Percentiles rank a stretch among this genome's conserved stretches.
Conservation (phyloP, 1,140 invertebrate genomes). For the Acyrthosiphon pisum region DNA sequence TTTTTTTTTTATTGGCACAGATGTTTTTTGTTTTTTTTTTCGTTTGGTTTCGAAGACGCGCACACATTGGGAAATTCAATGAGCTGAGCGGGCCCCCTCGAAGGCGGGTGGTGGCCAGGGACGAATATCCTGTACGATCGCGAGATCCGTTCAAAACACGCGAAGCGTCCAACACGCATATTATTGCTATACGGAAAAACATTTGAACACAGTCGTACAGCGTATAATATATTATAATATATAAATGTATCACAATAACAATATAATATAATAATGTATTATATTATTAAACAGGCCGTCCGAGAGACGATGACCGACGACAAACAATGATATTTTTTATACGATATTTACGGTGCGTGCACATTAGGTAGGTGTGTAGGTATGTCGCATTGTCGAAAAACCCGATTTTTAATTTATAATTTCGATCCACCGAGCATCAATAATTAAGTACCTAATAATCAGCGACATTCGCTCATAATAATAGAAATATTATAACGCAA, state of each 20-base stretch:
- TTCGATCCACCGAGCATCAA: not conserved
- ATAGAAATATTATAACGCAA: not conserved
- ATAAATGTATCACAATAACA: not conserved
- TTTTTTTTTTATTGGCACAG: slow-evolving; percentile 21
- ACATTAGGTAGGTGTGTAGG: too few relatives aligned
- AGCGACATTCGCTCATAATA: not conserved
- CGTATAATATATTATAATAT: not conserved
- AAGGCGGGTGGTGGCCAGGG: not conserved
- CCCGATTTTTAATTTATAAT: not conserved
- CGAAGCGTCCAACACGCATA: not conserved
- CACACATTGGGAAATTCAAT: slow-evolving; percentile 14
- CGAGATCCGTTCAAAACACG: not conserved
- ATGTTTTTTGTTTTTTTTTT: not conserved
- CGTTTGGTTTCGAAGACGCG: slow-evolving; percentile 1
- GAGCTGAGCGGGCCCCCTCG: not conserved
- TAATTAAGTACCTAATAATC: not conserved
- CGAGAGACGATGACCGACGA: not conserved
- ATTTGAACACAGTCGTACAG: not conserved
- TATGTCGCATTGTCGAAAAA: not conserved
- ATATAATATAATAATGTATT: not conserved
- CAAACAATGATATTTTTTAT: not conserved
- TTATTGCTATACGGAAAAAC: not conserved
- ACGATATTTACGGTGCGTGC: too few relatives aligned
- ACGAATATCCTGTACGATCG: not conserved
- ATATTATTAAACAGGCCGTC: not conserved